Conservation (phyloP, 2,113 vertebrate genomes). For the Callospermophilus lateralis region DNA sequence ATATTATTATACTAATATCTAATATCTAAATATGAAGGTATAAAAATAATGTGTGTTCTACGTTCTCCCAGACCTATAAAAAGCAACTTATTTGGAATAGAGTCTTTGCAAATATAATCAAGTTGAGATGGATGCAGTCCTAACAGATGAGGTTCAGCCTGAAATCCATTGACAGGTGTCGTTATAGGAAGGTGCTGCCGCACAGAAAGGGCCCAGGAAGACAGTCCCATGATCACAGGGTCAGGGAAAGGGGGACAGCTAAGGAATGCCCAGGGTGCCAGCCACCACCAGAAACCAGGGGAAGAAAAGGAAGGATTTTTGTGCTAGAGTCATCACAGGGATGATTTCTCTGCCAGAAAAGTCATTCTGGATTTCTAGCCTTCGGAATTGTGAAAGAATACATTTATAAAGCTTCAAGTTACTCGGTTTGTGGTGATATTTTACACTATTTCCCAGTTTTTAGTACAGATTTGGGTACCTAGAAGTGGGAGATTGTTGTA, state of each 20-base stretch:
- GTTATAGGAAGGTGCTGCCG: not conserved
- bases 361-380: not conserved
- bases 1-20: no score
- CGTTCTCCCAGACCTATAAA: not conserved
- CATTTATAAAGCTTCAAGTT: not conserved
- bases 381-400: not conserved
- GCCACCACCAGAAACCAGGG: not conserved
- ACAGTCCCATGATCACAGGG: not conserved
- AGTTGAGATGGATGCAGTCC: not conserved
- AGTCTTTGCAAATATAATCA: not conserved
- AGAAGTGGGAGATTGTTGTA: not conserved
- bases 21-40: not conserved
- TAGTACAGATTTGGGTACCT: not conserved
- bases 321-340: not conserved
- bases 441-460: not conserved
- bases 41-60: not conserved
- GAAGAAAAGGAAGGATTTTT: not conserved
- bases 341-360: not conserved
- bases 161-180: not conserved
- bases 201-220: not conserved
- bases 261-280: not conserved
- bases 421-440: not conserved
- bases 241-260: not conserved
- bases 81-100: not conserved
- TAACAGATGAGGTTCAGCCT: not conserved